phyloP scores from a whole-genome alignment of 2,888 invertebrate genomes.

The Branchellion lobata region DNA sequence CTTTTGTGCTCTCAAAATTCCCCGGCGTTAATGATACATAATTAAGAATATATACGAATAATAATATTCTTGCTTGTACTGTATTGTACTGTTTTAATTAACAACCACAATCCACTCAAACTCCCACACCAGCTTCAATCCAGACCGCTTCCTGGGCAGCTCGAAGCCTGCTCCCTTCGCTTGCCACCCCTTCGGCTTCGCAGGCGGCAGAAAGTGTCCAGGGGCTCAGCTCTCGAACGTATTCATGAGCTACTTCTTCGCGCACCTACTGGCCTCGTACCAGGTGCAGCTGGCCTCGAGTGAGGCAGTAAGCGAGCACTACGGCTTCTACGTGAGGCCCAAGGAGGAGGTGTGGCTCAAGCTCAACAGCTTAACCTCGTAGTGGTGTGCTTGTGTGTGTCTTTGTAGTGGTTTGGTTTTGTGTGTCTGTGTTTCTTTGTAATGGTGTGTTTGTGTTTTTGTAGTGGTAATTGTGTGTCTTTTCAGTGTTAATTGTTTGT shows the following conservation, averaged over 20 bases:
- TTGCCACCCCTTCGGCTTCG: conserved; percentile 62
- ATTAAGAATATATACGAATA: too few relatives aligned
- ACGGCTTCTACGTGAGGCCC: conserved; percentile 60
- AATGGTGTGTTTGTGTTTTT: too few relatives aligned
- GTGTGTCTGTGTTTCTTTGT: too few relatives aligned
- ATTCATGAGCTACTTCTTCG: conserved; percentile 55
- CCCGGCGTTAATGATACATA: too few relatives aligned
- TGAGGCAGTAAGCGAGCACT: conserved; percentile 57
- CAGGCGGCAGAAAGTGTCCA: conserved; percentile 59
- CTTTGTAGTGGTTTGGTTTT: too few relatives aligned
- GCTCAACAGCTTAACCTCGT: not conserved
- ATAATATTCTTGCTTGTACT: too few relatives aligned
- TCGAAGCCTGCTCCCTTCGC: conserved; percentile 54
- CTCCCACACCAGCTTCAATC: conserved; percentile 58
- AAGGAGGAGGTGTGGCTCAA: conserved; percentile 53
- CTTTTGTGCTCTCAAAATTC: too few relatives aligned
- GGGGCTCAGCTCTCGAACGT: conserved; percentile 56
- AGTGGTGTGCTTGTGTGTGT: too few relatives aligned
- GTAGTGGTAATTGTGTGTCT: too few relatives aligned
- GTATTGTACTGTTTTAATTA: too few relatives aligned
- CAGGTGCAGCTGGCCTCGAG: conserved; percentile 58
- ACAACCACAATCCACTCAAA: too few relatives aligned
- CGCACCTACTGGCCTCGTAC: conserved; percentile 57
- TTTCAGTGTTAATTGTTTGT: too few relatives aligned
- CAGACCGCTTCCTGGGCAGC: conserved; percentile 56